phyloP scores from a whole-genome alignment of 2,113 vertebrate genomes.

The Saimiri boliviensis region DNA sequence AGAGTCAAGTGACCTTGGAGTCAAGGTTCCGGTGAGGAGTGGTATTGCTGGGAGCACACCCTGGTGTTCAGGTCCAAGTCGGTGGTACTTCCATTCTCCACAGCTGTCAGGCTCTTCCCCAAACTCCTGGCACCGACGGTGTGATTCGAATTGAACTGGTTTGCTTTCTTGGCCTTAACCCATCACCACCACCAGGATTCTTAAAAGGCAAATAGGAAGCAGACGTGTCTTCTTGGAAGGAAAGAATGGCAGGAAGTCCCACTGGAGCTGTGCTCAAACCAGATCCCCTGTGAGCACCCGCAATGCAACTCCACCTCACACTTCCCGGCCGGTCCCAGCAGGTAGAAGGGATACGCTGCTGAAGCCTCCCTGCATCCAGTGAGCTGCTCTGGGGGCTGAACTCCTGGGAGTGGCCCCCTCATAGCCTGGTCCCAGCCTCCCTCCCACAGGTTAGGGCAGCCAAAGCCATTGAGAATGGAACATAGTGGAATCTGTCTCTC shows the following conservation, averaged over 20 bases:
- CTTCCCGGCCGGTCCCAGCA: background rate
- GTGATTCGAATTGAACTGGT: background rate
- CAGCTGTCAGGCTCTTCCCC: background rate
- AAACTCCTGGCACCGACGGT: background rate
- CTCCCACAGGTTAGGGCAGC: background rate
- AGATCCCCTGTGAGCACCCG: background rate
- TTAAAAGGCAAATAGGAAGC: background rate
- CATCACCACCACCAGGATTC: background rate
- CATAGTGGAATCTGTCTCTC: background rate
- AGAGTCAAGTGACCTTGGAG: too few species aligned
- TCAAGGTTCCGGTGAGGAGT: background rate
- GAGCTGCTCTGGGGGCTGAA: background rate
- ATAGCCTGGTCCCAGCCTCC: background rate
- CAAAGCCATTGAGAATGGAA: background rate
- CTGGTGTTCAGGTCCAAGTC: background rate
- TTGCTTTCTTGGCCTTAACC: background rate
- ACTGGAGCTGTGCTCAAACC: rapidly evolving
- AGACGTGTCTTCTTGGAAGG: background rate
- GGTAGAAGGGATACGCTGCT: background rate
- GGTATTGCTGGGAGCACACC: background rate
- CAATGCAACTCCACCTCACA: background rate
- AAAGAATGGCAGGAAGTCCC: rapidly evolving
- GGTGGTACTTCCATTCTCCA: rapidly evolving
- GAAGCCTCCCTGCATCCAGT: background rate
- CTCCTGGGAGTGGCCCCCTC: background rate